Evolutionary conservation across 2,113 vertebrate species (phyloP).

Genomic region (Gasterosteus nipponicus): DNA sequence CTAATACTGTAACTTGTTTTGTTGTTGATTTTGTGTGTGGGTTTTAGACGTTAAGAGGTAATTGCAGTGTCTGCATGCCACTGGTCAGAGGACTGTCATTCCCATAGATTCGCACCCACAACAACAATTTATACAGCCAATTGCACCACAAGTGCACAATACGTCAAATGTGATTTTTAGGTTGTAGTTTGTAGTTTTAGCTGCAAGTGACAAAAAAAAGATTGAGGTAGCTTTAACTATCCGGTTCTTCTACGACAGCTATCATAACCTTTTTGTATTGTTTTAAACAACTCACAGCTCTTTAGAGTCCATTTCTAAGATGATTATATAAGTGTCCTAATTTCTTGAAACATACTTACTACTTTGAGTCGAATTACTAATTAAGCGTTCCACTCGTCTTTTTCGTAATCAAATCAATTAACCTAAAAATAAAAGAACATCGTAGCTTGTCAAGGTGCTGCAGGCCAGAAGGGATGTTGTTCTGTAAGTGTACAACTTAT

Average conservation of each 20-base stretch:
- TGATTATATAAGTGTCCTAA: background rate
- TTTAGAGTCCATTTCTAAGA: background rate
- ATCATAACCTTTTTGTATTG: background rate
- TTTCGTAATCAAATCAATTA: background rate
- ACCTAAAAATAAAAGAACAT: background rate
- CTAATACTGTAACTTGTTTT: conserved; percentile 2
- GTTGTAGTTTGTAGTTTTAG: background rate
- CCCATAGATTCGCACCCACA: background rate
- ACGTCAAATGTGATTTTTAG: background rate
- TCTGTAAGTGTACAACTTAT: conserved; percentile 4
- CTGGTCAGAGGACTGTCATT: background rate
- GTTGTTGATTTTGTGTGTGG: conserved; percentile 9
- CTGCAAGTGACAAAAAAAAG: background rate
- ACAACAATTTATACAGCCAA: background rate
- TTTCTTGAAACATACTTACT: background rate
- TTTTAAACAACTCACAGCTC: background rate
- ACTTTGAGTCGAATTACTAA: background rate
- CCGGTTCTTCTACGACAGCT: background rate
- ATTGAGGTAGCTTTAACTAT: background rate
- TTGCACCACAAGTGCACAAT: background rate
- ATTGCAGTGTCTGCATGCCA: background rate
- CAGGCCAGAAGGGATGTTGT: background rate
- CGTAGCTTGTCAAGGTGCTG: background rate
- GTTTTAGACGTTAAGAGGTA: background rate
- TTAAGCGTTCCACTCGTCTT: background rate